These are phyloP conservation scores for Eupristina koningsbergeri DNA, from an alignment of 1,140 invertebrate genomes.

Conservation along the genomic window DNA sequence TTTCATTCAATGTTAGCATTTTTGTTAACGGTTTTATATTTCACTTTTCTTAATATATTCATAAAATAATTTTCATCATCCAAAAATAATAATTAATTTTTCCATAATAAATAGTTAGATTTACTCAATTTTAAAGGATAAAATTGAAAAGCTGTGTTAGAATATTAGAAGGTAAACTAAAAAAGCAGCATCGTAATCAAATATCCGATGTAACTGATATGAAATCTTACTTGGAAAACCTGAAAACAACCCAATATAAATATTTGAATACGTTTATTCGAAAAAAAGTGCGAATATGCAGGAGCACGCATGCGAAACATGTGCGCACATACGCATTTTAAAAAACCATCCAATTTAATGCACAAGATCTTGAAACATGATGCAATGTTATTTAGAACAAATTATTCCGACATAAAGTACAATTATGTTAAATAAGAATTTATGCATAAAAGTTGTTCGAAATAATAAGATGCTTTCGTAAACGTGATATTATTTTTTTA, in stretches of 20 bases:
- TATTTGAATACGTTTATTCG: neutral
- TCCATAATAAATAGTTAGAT: too few species aligned
- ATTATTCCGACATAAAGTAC: neutral
- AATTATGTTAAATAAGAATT: slow-evolving; percentile 18
- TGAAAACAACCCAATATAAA: neutral
- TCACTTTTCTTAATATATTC: too few species aligned
- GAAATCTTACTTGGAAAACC: neutral
- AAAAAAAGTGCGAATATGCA: neutral
- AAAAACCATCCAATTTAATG: neutral
- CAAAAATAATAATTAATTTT: too few species aligned
- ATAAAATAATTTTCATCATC: too few species aligned
- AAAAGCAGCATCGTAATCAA: too few species aligned
- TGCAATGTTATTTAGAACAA: neutral
- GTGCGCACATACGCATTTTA: neutral
- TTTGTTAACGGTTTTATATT: too few species aligned
- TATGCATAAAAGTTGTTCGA: neutral
- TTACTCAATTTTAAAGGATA: too few species aligned
- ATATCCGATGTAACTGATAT: too few species aligned
- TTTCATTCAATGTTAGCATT: too few species aligned
- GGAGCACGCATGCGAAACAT: neutral
- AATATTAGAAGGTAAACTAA: too few species aligned
- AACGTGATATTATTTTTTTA: slow-evolving; percentile 24
- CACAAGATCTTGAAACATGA: neutral
- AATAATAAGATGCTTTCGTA: slow-evolving; percentile 26
- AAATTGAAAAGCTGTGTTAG: too few species aligned